These are phyloP conservation scores for Oryzias melastigma DNA, from an alignment of 2,113 vertebrate genomes.

Conservation along the genomic window DNA sequence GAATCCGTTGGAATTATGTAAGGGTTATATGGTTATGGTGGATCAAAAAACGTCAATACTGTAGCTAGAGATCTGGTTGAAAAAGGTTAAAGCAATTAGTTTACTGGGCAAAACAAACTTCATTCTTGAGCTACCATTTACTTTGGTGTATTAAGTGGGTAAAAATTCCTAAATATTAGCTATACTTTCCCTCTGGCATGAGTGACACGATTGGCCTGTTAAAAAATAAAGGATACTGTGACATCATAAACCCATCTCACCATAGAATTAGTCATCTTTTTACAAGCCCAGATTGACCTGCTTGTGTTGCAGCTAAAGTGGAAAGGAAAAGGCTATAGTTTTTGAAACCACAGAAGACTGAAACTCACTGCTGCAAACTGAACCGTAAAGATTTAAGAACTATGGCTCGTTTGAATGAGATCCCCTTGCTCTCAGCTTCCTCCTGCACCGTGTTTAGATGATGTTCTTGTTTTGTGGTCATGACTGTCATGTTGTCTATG, in stretches of 20 bases:
- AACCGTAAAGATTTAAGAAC: too few species aligned
- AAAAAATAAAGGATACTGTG: not conserved
- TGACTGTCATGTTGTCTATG: not conserved
- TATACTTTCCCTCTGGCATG: not conserved
- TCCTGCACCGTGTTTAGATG: not conserved
- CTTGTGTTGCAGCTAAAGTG: not conserved
- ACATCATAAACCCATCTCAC: not conserved
- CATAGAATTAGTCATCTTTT: not conserved
- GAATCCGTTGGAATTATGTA: too few species aligned
- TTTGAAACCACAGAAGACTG: not conserved
- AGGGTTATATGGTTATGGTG: too few species aligned
- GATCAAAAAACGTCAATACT: too few species aligned
- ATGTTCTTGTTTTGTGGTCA: not conserved
- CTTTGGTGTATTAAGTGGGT: too few species aligned
- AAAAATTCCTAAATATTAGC: too few species aligned
- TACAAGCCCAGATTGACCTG: not conserved
- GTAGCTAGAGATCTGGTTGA: too few species aligned
- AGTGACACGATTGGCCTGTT: not conserved
- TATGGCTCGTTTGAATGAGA: not conserved
- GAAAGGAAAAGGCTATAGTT: too few species aligned
- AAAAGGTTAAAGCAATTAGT: too few species aligned
- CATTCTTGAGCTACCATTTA: too few species aligned
- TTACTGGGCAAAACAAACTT: too few species aligned
- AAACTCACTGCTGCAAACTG: not conserved
- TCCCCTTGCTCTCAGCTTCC: constrained; percentile 31